Evolutionary conservation across 2,888 invertebrate species (phyloP).

Genomic region (Netelia inedita): DNA sequence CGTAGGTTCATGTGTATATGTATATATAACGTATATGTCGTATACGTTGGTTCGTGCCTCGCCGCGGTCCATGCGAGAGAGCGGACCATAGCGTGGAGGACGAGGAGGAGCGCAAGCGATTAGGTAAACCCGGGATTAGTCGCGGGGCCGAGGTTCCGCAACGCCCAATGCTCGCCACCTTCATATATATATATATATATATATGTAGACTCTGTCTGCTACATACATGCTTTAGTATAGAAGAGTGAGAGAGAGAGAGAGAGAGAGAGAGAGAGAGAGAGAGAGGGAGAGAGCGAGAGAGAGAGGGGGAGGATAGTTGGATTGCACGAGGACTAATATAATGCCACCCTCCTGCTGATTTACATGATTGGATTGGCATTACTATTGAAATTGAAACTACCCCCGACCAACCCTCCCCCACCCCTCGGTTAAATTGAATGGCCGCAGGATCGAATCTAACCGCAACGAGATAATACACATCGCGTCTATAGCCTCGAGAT

Average conservation of each 20-base stretch:
- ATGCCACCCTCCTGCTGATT: conserved; percentile 82
- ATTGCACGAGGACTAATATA: conserved; percentile 81
- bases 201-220: conserved; percentile 23
- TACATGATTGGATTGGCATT: conserved; percentile 85
- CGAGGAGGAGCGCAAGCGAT: conserved; percentile 81
- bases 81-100: conserved; percentile 69
- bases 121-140: conserved; percentile 85
- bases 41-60: conserved; percentile 53
- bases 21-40: not conserved
- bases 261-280: conserved; percentile 25
- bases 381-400: conserved; percentile 83
- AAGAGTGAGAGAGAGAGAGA: conserved; percentile 40
- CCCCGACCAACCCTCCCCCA: conserved; percentile 4
- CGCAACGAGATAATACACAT: conserved; percentile 55
- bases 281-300: not conserved
- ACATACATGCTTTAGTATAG: conserved; percentile 39
- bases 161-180: conserved; percentile 66
- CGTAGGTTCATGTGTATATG: conserved; percentile 12
- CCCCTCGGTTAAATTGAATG: conserved; percentile 62
- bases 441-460: conserved; percentile 83
- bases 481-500: conserved; percentile 3
- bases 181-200: conserved; percentile 29
- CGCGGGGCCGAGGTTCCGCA: conserved; percentile 77
- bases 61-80: conserved; percentile 61
- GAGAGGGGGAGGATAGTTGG: conserved; percentile 75